Percentiles rank a stretch among this genome's conserved stretches.
Conservation (phyloP, 2,113 vertebrate genomes). For the Panurus biarmicus region DNA sequence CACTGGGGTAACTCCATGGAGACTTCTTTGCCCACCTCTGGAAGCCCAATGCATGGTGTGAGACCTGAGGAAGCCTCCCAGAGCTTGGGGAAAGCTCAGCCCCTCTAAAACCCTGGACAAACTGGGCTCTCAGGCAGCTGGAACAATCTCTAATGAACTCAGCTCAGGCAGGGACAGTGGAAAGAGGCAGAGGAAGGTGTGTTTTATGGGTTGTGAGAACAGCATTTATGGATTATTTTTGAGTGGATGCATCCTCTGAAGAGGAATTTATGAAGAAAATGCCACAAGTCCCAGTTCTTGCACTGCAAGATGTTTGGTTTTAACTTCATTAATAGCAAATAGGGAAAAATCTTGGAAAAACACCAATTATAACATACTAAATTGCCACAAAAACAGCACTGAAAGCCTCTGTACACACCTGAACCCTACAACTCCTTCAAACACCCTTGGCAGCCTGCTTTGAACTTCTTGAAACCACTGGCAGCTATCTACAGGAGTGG, state of each 20-base stretch:
- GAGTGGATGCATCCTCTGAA: neutral
- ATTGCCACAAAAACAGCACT: neutral
- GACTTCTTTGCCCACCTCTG: accelerated
- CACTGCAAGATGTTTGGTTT: neutral
- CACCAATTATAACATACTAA: neutral
- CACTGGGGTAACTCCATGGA: neutral
- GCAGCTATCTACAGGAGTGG: neutral
- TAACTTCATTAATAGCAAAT: neutral
- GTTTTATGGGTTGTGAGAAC: neutral
- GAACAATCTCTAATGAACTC: neutral
- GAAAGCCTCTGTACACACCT: neutral
- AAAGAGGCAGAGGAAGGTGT: neutral
- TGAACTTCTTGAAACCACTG: neutral
- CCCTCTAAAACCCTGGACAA: neutral
- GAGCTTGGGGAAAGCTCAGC: neutral
- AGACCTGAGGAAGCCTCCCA: neutral
- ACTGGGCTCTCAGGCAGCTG: neutral
- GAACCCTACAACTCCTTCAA: neutral
- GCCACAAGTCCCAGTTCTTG: neutral
- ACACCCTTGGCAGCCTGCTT: neutral
- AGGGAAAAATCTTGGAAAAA: neutral
- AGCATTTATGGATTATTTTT: neutral
- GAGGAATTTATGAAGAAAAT: neutral
- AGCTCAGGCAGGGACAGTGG: neutral
- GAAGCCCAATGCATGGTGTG: neutral